phyloP scores from a whole-genome alignment of 64 coral and sea anemone genomes.

The Dendrophyllia cribrosa region DNA sequence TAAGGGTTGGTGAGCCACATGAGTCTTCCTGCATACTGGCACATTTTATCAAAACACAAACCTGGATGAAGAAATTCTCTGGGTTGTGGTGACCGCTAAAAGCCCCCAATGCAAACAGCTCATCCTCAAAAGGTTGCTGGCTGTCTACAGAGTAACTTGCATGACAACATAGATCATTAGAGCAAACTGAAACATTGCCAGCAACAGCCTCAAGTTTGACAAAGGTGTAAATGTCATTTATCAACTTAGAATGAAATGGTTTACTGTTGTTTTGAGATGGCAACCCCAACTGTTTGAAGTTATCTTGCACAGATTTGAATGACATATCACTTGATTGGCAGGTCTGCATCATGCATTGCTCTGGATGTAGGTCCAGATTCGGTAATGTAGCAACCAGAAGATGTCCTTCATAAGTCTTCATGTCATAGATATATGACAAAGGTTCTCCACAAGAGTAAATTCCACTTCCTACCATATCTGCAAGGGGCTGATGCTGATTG shows the following conservation, averaged over 20 bases:
- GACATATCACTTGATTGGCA: background rate
- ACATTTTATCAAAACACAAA: slow-evolving; percentile 92
- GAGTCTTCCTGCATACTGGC: slow-evolving; percentile 24
- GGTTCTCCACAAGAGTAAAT: slow-evolving; percentile 95
- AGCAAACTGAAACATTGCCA: slow-evolving; percentile 63
- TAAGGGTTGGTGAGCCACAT: slow-evolving; percentile 61
- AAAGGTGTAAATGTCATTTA: slow-evolving; percentile 76
- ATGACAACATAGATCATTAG: slow-evolving; percentile 72
- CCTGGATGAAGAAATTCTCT: slow-evolving; percentile 68
- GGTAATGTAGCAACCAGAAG: slow-evolving; percentile 81
- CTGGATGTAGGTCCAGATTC: background rate
- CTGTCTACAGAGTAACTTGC: slow-evolving; percentile 56
- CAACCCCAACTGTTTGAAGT: background rate
- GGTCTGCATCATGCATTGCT: background rate
- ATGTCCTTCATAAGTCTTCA: slow-evolving; percentile 52
- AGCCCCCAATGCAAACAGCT: slow-evolving; percentile 89
- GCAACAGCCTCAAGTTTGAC: slow-evolving; percentile 25
- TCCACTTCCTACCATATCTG: slow-evolving; percentile 76
- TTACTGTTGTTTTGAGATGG: too few species aligned
- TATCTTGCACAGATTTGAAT: background rate
- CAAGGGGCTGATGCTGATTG: slow-evolving; percentile 72
- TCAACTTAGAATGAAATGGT: slow-evolving; percentile 72
- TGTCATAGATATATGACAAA: slow-evolving; percentile 70
- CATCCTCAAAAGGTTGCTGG: slow-evolving; percentile 15
- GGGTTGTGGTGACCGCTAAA: slow-evolving; percentile 70